Evolutionary conservation across 2,113 vertebrate species (phyloP).

Genomic region (Lepus europaeus): DNA sequence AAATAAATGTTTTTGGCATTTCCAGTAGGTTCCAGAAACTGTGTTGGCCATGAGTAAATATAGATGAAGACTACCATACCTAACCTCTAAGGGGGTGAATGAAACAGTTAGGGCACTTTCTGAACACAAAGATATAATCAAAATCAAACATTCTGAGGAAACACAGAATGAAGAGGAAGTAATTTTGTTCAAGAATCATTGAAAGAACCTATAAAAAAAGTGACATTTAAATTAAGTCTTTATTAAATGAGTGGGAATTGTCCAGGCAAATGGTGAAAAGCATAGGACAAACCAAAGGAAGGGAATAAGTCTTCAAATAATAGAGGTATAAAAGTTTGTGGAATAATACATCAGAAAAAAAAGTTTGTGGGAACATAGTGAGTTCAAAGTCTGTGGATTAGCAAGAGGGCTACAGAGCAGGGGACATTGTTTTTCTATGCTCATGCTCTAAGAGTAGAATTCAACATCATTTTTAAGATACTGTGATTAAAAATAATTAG

Average conservation of each 20-base stretch:
- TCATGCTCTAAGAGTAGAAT: not conserved
- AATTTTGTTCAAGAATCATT: not conserved
- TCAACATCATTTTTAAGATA: not conserved
- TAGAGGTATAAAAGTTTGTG: not conserved
- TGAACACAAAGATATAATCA: not conserved
- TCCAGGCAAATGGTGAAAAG: not conserved
- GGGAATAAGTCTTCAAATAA: not conserved
- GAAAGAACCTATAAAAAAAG: not conserved
- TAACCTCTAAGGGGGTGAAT: not conserved
- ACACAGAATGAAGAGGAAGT: not conserved
- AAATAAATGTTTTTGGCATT: not conserved
- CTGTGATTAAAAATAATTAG: not conserved
- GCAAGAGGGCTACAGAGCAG: not conserved
- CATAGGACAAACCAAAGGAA: not conserved
- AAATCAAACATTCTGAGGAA: not conserved
- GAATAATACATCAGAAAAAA: no score
- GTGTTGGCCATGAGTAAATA: not conserved
- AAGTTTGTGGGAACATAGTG: not conserved
- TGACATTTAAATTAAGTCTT: not conserved
- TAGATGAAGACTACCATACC: not conserved
- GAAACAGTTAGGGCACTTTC: not conserved
- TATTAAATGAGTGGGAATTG: not conserved
- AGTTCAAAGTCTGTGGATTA: no score
- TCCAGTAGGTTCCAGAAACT: not conserved
- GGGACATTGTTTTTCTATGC: no score